Base-by-base conservation (phyloP, 2,113 vertebrate species). In the Monarcha castaneiventris region DNA sequence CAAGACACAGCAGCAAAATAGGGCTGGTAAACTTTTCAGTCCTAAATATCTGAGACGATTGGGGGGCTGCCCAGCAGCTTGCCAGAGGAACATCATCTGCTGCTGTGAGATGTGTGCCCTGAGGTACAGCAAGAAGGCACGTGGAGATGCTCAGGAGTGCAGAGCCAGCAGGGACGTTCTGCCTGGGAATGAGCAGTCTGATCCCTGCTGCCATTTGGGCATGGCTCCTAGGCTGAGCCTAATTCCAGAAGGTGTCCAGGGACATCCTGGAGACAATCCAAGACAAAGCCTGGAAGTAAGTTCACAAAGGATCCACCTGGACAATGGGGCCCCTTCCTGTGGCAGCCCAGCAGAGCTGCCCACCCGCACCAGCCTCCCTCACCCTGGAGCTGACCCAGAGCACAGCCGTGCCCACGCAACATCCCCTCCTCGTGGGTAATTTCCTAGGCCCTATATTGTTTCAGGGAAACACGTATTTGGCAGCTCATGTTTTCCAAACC, bases 291-390 rank as follows among this genome's bases (percentile, higher is more conserved):
- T 0, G 5, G 87, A 91, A 83, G n/a, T 22, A 52, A 39, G 25
- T 52, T 22, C 39, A 20, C 1, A 1, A 32, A 67, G 29, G 41
- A 75, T n/a, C 58, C 1, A 7, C 6, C 25, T 3, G 39, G 62
- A 76, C 87, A 83, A 83, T 58, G 69, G 16, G 18, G 7, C 1
- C 37, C 73, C 49, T 90, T 93, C 54, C 95, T 49, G 44, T 25
- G 32, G 29, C 68, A 79, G 41, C 58, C 49, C 87, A 41, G 43
- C 46, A 66, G 73, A 89, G 46, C 71, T 7, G 1, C 39, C 61
- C 0, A 0, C n/a, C 32, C 0, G 0, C 78, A 23, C 12, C 75
- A 51, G 30, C 64, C 66, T 26, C 49, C 59, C 67, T 37, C 1
- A 0, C 22, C 54, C 71, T 8, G 33, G 26, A 90, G 59, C 51